Conservation (phyloP, 2,888 invertebrate species). For the Orthonychiurus folsomi region DNA sequence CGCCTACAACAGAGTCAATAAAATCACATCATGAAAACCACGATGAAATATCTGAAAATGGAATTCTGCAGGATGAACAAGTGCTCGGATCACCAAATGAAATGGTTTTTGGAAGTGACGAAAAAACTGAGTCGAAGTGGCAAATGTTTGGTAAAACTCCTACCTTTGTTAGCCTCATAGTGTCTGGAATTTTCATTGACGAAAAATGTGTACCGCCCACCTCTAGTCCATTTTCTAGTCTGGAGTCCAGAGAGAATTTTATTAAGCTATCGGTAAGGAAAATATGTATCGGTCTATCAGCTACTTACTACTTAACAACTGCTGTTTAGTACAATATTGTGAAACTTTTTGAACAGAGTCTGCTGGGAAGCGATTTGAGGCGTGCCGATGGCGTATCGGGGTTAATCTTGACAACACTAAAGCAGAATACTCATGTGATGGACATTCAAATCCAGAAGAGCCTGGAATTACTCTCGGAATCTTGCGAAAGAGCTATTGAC, state of each 20-base stretch:
- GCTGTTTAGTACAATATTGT: not conserved
- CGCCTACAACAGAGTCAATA: not conserved
- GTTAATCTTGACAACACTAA: conserved; percentile 26
- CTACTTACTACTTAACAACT: too few species aligned
- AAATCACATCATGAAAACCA: not conserved
- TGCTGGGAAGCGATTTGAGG: conserved; percentile 28
- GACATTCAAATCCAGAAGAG: conserved; percentile 23
- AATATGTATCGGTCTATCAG: not conserved
- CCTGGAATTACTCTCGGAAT: conserved; percentile 30
- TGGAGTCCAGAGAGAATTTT: conserved; percentile 22
- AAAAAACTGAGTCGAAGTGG: conserved; percentile 11
- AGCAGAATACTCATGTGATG: conserved; percentile 20
- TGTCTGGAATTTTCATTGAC: not conserved
- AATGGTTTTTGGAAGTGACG: not conserved
- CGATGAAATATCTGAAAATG: not conserved
- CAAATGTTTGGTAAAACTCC: conserved; percentile 34
- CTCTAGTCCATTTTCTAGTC: not conserved
- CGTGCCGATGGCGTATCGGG: conserved; percentile 29
- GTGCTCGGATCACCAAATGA: not conserved
- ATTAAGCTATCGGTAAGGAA: conserved; percentile 24
- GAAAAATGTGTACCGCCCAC: not conserved
- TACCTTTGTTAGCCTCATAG: conserved; percentile 25
- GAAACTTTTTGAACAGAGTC: conserved; percentile 26
- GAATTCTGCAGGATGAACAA: not conserved
- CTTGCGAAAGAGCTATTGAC: conserved; percentile 29